Evolutionary conservation across 2,113 vertebrate genomes (phyloP).

Genomic region (Rhagologus leucostigma): DNA sequence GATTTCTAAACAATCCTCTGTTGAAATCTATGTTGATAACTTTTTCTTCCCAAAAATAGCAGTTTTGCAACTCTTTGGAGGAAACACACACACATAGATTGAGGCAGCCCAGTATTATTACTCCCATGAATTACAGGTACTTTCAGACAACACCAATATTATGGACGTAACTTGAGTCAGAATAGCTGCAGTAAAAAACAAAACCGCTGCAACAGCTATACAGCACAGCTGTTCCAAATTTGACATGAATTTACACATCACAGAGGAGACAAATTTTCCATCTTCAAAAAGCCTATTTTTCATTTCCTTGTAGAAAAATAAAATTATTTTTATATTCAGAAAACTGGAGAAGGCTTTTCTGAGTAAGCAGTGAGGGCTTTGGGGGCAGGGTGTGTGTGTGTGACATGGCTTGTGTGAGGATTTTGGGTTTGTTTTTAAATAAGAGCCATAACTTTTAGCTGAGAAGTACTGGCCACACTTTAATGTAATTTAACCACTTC

Average conservation of each 20-base stretch:
- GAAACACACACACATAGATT: not conserved
- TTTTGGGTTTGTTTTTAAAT: not conserved
- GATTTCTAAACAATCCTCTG: not conserved
- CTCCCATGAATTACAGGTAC: not conserved
- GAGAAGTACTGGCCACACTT: not conserved
- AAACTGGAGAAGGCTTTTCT: not conserved
- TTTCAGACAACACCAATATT: not conserved
- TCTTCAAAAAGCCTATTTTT: not conserved
- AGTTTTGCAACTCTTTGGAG: not conserved
- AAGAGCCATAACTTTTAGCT: not conserved
- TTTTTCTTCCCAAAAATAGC: not conserved
- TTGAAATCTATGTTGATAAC: not conserved
- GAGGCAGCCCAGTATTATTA: not conserved
- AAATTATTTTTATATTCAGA: not conserved
- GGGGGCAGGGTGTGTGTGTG: not conserved
- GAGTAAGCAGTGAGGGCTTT: not conserved
- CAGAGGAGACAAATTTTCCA: not conserved
- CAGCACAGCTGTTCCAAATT: not conserved
- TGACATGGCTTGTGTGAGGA: not conserved
- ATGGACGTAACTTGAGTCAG: not conserved
- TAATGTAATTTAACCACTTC: not conserved
- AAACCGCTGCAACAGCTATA: not conserved
- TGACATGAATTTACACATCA: conserved; percentile 3
- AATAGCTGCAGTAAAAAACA: not conserved
- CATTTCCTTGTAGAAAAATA: not conserved